Evolutionary conservation across 2,797 vertebrate species (phyloP).

Genomic region (Megalops cyprinoides): DNA sequence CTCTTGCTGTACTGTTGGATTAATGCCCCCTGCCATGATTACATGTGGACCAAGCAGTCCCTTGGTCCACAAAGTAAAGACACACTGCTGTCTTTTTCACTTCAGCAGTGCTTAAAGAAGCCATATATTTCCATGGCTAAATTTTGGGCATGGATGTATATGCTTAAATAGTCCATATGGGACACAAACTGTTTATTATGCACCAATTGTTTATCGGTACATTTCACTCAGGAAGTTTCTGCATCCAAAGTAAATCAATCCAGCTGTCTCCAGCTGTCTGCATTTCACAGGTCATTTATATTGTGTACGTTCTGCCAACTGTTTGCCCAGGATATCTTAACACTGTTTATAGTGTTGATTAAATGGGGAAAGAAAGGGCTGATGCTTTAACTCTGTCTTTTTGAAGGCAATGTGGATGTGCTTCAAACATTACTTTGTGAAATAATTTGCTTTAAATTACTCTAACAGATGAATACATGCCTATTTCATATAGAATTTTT

Average conservation of each 20-base stretch:
- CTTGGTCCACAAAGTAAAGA: conserved; percentile 2
- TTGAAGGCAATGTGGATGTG: too few relatives aligned
- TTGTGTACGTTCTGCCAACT: not conserved
- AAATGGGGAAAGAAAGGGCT: not conserved
- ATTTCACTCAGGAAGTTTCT: not conserved
- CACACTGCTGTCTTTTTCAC: conserved; percentile 1
- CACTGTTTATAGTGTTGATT: not conserved
- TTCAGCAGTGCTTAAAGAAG: not conserved
- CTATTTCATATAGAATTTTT: too few relatives aligned
- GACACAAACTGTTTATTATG: not conserved
- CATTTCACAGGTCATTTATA: not conserved
- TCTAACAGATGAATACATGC: too few relatives aligned
- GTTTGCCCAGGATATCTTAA: not conserved
- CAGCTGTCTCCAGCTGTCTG: conserved; percentile 7
- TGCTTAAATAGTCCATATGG: not conserved
- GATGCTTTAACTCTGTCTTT: not conserved
- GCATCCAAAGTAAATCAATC: not conserved
- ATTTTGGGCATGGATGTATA: not conserved
- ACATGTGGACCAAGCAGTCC: conserved; percentile 7
- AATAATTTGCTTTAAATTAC: too few relatives aligned
- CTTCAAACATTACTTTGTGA: too few relatives aligned
- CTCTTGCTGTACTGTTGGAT: conserved; percentile 3
- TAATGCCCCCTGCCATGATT: not conserved
- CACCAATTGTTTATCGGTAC: not conserved
- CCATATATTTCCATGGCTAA: not conserved